Base-by-base conservation (phyloP, 1,140 invertebrate species). In the Pseudomyrmex gracilis region DNA sequence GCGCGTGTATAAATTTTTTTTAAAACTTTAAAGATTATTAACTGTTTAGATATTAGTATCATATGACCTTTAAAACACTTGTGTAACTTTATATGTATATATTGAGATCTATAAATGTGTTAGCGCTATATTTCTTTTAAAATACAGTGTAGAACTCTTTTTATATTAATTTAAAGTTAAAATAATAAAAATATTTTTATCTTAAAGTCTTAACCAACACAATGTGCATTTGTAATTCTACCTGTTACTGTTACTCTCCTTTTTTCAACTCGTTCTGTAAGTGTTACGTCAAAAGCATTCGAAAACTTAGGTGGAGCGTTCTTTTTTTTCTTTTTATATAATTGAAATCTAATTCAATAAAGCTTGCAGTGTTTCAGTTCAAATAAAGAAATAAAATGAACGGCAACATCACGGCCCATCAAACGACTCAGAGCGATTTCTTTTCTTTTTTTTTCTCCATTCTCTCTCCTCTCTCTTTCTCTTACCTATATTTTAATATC, bases 211-310 rank as follows among this genome's bases (percentile, higher is more conserved):
- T 66, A 15, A 76, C 47, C 47, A 66, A 67, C 1, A 15, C 15
- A 77, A 66, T 43, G 15, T 78, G 53, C 7, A 58, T 57, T 70
- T 12, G 20, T 57, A 68, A 80, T 80, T 58, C 53, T 80, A 80
- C 53, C 76, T 80, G 66, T 66, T 70, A 80, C 76, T 80, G 76
- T 71, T 80, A 80, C 76, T 4, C n/a, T 66, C n/a, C 24, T 5
- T 47, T 47, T 76, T 64, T 66, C 47, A 15, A 61, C 22, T 15
- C 20, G 2, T 76, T 64, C 70, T 83, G 58, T 74, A 82, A 83
- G 45, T 24, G 34, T 77, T 76, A 61, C 8, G 47, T 77, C 53
- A 73, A 20, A 73, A 73, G 70, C 45, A 82, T 74, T 63, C 61
- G 45, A 53, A 73, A 82, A 43, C 12, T 34, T 85, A 82, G 58